Conservation (phyloP, 1,140 invertebrate species). For the Panagrolaimus sp. region DNA sequence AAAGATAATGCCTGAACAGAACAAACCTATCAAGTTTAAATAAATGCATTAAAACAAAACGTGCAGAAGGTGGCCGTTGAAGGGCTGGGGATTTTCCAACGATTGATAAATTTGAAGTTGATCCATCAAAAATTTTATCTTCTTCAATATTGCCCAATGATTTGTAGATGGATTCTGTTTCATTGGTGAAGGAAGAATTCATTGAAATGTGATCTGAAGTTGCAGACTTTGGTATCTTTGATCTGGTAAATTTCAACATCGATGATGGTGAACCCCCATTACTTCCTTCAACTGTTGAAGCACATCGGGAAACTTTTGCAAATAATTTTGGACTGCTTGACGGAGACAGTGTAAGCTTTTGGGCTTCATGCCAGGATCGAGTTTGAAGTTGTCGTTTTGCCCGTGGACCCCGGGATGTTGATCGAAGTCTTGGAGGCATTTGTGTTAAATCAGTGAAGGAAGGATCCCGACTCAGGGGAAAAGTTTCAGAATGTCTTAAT, state of each 20-base stretch:
- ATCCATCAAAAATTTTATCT: too few relatives aligned
- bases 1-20: neutral
- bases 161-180: neutral
- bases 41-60: constrained; percentile 6
- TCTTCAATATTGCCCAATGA: constrained; percentile 9
- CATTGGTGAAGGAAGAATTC: neutral
- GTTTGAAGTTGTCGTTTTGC: neutral
- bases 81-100: too few relatives aligned
- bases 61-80: neutral
- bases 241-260: neutral
- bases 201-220: constrained; percentile 1
- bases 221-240: neutral
- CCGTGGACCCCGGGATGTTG: neutral
- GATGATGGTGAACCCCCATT: neutral
- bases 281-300: neutral
- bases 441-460: neutral
- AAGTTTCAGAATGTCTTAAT: too few relatives aligned
- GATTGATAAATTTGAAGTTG: too few relatives aligned
- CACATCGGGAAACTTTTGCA: constrained; percentile 14
- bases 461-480: too few relatives aligned
- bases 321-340: neutral
- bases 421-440: neutral
- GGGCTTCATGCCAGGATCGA: constrained; percentile 12
- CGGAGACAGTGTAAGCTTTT: neutral
- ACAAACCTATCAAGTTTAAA: constrained; percentile 5